phyloP scores from a whole-genome alignment of 2,797 vertebrate species.

The Morelia viridis region DNA sequence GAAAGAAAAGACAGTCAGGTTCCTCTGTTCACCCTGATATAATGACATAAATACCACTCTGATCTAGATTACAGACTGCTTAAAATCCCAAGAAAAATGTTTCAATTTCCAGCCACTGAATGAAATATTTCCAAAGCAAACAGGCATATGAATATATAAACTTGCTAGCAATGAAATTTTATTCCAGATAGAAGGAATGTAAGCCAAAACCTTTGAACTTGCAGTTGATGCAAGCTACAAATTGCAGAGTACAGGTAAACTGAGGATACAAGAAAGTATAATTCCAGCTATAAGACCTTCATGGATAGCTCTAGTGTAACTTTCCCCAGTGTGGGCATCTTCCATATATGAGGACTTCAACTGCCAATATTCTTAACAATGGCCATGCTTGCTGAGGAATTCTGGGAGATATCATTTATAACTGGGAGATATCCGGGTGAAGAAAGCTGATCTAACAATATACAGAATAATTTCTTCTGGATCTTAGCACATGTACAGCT shows the following conservation, averaged over 20 bases:
- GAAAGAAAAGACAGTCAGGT: not conserved
- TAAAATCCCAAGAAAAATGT: not conserved
- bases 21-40: not conserved
- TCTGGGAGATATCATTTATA: not conserved
- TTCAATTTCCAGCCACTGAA: not conserved
- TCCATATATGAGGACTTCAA: not conserved
- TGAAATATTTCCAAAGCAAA: not conserved
- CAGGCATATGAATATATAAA: not conserved
- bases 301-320: not conserved
- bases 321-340: not conserved
- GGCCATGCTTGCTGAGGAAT: not conserved
- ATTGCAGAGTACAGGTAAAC: not conserved
- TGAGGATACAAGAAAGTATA: not conserved
- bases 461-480: not conserved
- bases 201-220: not conserved
- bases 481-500: not conserved
- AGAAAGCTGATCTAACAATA: not conserved
- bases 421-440: not conserved
- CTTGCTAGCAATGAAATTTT: not conserved
- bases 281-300: not conserved
- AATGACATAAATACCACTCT: not conserved
- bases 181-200: not conserved
- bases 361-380: not conserved
- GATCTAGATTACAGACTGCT: not conserved
- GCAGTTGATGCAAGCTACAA: not conserved